These are phyloP conservation scores for Elymnias hypermnestra DNA, from an alignment of 1,140 invertebrate species.

Conservation along the genomic window DNA sequence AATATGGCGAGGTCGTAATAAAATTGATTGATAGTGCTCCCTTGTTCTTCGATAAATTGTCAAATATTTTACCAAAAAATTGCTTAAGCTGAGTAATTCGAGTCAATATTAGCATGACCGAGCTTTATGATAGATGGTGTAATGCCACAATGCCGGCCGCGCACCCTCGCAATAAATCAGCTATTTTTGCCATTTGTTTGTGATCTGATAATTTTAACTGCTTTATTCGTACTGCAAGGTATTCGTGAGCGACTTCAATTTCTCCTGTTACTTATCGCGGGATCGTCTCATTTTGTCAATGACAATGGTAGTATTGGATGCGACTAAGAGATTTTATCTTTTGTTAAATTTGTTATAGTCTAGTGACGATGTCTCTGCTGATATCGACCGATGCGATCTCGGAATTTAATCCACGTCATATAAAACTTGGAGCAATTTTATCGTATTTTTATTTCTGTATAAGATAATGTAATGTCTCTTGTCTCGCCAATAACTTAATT, in stretches of 20 bases:
- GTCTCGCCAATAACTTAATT: too few species aligned
- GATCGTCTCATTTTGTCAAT: conserved; percentile 10
- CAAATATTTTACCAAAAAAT: conserved; percentile 16
- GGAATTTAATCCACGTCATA: too few species aligned
- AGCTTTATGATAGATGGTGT: conserved; percentile 19
- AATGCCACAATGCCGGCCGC: neutral
- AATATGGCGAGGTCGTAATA: conserved; percentile 9
- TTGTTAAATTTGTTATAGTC: neutral
- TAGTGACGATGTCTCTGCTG: too few species aligned
- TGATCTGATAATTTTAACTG: conserved; percentile 48
- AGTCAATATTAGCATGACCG: conserved; percentile 19
- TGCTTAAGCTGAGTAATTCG: conserved; percentile 4
- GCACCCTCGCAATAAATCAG: conserved; percentile 30
- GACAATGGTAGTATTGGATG: conserved; percentile 3
- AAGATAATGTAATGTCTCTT: too few species aligned
- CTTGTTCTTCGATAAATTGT: conserved; percentile 6
- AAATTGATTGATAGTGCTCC: conserved; percentile 24
- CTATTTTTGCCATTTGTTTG: conserved; percentile 27
- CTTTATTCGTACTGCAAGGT: conserved; percentile 17
- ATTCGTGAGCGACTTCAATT: conserved; percentile 40
- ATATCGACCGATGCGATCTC: too few species aligned
- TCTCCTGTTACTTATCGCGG: conserved; percentile 23
- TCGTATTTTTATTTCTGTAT: too few species aligned
- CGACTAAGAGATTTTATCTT: conserved; percentile 2
- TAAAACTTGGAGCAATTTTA: too few species aligned